These are phyloP conservation scores for Hemibagrus guttatus DNA, from an alignment of 2,797 vertebrate genomes.

Conservation along the genomic window DNA sequence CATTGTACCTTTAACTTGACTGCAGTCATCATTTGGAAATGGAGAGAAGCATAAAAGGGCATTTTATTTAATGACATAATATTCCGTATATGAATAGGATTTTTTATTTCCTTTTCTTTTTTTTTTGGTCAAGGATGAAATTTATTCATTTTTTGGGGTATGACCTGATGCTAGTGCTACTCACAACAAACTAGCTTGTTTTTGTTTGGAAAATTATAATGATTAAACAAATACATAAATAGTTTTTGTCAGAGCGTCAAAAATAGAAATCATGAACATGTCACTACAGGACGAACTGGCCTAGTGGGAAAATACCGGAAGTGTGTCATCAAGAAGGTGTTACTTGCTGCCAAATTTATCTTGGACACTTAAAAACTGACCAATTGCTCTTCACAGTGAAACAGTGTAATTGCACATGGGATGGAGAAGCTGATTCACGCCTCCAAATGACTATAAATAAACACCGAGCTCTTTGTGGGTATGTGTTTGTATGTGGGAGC, in stretches of 20 bases:
- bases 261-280: neutral
- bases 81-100: neutral
- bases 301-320: neutral
- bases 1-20: constrained; percentile 68
- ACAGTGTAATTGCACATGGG: neutral
- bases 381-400: neutral
- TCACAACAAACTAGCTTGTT: neutral
- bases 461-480: neutral
- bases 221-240: neutral
- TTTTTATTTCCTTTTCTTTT: neutral
- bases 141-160: neutral
- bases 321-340: neutral
- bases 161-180: neutral
- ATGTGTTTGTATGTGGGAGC: neutral
- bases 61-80: neutral
- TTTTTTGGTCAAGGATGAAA: neutral
- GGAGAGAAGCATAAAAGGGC: neutral
- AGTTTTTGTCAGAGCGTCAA: neutral
- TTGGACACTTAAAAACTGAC: neutral
- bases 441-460: neutral
- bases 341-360: neutral
- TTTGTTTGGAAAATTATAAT: neutral
- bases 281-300: neutral
- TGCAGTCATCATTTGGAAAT: neutral
- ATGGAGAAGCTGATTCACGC: neutral